Evolutionary conservation across 2,888 invertebrate species (phyloP).

Genomic region (Acholoe squamosa): DNA sequence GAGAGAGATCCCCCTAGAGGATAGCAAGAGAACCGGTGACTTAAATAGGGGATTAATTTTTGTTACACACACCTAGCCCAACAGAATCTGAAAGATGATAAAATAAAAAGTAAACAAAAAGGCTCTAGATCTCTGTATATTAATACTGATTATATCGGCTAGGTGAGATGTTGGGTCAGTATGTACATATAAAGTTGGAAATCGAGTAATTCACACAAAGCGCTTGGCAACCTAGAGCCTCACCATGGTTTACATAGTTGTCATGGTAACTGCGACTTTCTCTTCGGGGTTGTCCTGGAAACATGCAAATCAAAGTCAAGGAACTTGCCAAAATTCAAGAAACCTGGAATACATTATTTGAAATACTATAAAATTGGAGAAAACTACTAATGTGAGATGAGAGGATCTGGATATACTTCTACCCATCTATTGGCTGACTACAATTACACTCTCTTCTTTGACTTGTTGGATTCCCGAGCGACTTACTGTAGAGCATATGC

Average conservation of each 20-base stretch:
- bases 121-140: background rate
- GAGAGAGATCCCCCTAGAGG: no score
- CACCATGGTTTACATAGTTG: constrained; percentile 60
- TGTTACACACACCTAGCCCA: constrained; percentile 5
- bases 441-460: no score
- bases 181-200: background rate
- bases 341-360: no score
- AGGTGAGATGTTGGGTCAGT: background rate
- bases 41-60: background rate
- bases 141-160: background rate
- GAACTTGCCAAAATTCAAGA: no score
- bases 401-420: no score
- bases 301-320: constrained; percentile 1
- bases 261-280: constrained; percentile 51
- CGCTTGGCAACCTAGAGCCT: constrained; percentile 36
- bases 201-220: background rate
- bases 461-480: no score
- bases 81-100: background rate
- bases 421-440: no score
- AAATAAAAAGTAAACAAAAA: background rate
- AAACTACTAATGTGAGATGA: no score
- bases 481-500: no score
- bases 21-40: background rate
- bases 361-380: no score
- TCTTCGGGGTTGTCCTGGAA: constrained; percentile 7